Evolutionary conservation across 2,888 invertebrate species (phyloP), one percentile per base, ranked within the genome.

Genomic region (Drosophila quinaria): DNA sequence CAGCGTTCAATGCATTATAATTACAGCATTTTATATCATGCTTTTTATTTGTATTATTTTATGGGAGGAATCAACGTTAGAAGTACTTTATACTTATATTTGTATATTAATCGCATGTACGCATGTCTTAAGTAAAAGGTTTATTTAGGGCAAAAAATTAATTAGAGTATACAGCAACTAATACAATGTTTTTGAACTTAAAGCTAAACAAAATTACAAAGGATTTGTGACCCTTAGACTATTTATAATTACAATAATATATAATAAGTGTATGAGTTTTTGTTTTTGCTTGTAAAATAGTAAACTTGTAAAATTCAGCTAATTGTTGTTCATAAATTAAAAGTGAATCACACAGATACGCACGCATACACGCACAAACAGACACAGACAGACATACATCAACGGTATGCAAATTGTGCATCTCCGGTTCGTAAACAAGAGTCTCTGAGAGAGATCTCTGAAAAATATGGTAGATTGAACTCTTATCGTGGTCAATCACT

Each of bases 1-100:
- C 70, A 81, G 58, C 61, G 60, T 63, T 71, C 59, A 85, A 85
- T 82, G 77, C 69, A 51, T 63, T 63, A 73, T 47, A 33, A 65
- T 64, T 64, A 46, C 51, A 51, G 17, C 37, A 60, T 44, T 22
- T 58, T 41, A 44, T 39, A 15, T 60, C 22, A 54, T 29, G 11
- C 44, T 41, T 19, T 56, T n/a, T n/a, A n/a, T n/a, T n/a, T n/a
- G n/a, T n/a, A n/a, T n/a, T n/a, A n/a, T n/a, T n/a, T n/a, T 50
- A 49, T 61, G 47, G 50, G 25, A 13, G 22, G 44, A 22, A 52
- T 49, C 64, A 46, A 55, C 25, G 25, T 25, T 25, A 58, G 39
- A 46, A 46, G 31, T 41, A 42, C 17, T 15, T 39, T 54, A 19
- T 46, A n/a, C n/a, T n/a, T n/a, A 35, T 13, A 39, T 22, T 22